Base-by-base conservation (phyloP, 64 coral and sea anemone genomes). In the Stylophora pistillata region DNA sequence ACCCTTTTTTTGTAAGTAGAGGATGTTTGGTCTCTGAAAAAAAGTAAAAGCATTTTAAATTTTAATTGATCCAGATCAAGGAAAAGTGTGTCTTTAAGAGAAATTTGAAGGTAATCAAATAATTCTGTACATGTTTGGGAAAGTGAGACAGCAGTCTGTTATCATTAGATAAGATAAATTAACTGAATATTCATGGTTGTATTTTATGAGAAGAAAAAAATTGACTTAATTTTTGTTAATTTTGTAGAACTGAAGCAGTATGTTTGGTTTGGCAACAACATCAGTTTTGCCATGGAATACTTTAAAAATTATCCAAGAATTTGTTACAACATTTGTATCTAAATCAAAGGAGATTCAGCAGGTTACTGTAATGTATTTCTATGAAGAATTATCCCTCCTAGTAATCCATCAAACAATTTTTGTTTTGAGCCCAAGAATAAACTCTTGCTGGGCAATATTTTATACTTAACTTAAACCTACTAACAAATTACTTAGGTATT, bases 31-130 rank as follows among this genome's bases (percentile, higher is more conserved):
- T 70, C 62, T 53, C 21, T 68, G 62, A 47, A 23, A 54, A 47
- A 84, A 69, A 54, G 21, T 16, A 68, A 13, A 41, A n/a, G 34
- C 34, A 21, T 53, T 70, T 84, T 69, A 14, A 84, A 84, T 68
- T 83, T 84, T 54, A 84, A 70, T 70, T 84, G 33, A 66, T 30
- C 15, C 33, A 20, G 77, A 53, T 65, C 62, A 53, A 59, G 57
- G 9, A 31, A 25, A 70, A 84, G 37, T 84, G 21, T 53, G 64
- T 68, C 80, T 32, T 11, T 54, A 28, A 69, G 53, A 23, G 37
- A 70, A 84, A 84, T 69, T 84, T 84, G 11, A 69, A 52, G 21
- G 34, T 13, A 64, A 84, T 84, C 14, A 84, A 64, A 64, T 82
- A 34, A 58, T 30, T 78, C 41, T 70, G 33, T 61, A 16, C 56